Evolutionary conservation across 2,113 vertebrate genomes (phyloP), one percentile per base, ranked within the genome.

Genomic region (Hemiprocne comata): DNA sequence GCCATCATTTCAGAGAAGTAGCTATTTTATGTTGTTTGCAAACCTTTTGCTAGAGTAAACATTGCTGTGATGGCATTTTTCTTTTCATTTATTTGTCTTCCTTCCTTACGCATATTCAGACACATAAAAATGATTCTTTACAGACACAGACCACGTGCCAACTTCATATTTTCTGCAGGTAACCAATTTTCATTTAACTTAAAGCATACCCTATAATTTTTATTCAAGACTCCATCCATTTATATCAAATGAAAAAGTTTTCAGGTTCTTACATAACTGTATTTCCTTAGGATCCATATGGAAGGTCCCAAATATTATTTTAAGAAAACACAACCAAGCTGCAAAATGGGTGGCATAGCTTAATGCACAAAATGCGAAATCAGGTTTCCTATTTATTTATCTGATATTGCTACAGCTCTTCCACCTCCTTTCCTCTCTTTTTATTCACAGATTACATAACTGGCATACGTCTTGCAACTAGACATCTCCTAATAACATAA

Each of bases 111-210:
- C 83, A 89, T 92, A 97, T 89, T 96, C 95, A 97, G 96, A 95
- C 91, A 97, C 97, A 98, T 96, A 97, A 97, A 97, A 97, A 95
- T 85, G 33, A 97, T 94, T 96, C 80, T 96, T 97, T 96, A 94
- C 87, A 96, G 93, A 96, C 23, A 10, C 95, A 95, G 81, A 54
- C 87, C 85, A 93, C 84, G 90, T 75, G 77, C 81, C 90, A 92
- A 70, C 90, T 96, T 93, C 76, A 70, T 87, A 93, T 98, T 97
- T 97, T 97, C 94, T 96, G 84, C 94, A 95, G 81, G 89, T 93
- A 95, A 96, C 91, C 90, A 93, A 90, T 97, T 96, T 97, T 96
- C 92, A 96, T 97, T 97, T 93, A 51, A 70, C 54, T 93, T 94
- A 79, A 97, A 97, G 85, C 62, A 50, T 57, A 96, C 88, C 65